A percentile compares a stretch with the other conserved stretches of the same genome.
These are phyloP conservation scores for Nothoprocta perdicaria DNA, from an alignment of 2,113 vertebrate species.

Conservation along the genomic window DNA sequence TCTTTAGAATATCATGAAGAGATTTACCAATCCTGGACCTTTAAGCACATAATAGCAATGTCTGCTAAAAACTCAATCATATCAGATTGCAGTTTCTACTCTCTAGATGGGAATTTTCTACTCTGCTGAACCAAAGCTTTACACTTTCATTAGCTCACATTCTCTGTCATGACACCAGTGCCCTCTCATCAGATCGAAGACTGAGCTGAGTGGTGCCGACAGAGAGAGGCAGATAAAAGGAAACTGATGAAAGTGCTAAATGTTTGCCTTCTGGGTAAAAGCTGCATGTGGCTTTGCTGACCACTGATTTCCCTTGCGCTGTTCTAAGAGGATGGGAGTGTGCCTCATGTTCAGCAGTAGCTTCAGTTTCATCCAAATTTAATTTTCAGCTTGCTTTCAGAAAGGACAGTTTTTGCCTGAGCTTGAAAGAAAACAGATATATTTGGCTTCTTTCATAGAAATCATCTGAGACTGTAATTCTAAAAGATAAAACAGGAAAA, in stretches of 20 bases:
- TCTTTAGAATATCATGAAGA: background rate
- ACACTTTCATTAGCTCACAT: constrained; percentile 88
- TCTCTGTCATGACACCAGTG: constrained; percentile 82
- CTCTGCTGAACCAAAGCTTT: constrained; percentile 83
- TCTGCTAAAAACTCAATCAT: constrained; percentile 68
- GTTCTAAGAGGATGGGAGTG: background rate
- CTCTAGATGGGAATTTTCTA: constrained; percentile 86
- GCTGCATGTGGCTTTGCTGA: background rate
- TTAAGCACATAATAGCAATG: constrained; percentile 1
- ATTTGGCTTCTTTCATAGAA: background rate
- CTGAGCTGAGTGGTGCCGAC: constrained; percentile 69
- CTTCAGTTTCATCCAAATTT: background rate
- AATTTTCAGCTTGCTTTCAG: background rate
- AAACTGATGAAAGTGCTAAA: constrained; percentile 50
- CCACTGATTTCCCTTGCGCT: background rate
- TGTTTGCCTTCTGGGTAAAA: constrained; percentile 41
- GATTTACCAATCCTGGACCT: background rate
- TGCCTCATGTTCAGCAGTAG: background rate
- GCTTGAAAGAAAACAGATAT: background rate
- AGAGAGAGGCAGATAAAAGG: constrained; percentile 44
- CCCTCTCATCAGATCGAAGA: constrained; percentile 72
- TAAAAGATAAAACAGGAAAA: background rate
- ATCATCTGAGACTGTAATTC: background rate
- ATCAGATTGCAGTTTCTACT: constrained; percentile 82
- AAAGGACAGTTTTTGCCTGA: background rate